phyloP scores from a whole-genome alignment of 2,113 vertebrate genomes.

The Colaptes auratus region DNA sequence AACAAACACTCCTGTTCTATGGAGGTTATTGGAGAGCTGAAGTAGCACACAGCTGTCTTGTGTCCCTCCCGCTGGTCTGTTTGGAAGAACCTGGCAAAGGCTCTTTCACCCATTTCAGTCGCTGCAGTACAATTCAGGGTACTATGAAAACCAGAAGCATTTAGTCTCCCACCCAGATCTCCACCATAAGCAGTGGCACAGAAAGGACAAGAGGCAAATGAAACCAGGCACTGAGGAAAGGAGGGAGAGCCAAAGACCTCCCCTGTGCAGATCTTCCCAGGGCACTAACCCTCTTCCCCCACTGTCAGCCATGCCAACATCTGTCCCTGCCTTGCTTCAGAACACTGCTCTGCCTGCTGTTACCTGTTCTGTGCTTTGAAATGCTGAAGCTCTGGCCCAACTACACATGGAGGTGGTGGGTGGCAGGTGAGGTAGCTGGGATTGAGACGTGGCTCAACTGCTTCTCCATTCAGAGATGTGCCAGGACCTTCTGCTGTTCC shows the following conservation, averaged over 20 bases:
- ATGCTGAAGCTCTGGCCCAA: background rate
- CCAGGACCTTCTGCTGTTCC: background rate
- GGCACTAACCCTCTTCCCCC: fast-evolving
- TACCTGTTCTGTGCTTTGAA: background rate
- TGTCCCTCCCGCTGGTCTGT: background rate
- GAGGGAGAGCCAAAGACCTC: background rate
- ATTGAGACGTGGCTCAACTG: background rate
- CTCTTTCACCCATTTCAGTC: background rate
- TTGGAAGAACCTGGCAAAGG: background rate
- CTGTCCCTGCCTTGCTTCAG: background rate
- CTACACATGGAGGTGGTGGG: background rate
- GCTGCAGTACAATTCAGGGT: background rate
- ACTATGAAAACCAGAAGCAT: background rate
- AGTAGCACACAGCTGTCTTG: background rate
- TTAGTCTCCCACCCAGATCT: background rate
- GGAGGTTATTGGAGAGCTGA: background rate
- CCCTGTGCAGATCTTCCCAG: background rate
- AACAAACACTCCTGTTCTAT: background rate
- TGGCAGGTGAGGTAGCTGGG: background rate
- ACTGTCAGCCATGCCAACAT: fast-evolving
- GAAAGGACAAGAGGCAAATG: background rate
- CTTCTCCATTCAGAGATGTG: background rate
- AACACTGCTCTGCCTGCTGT: background rate
- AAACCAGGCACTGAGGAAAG: background rate
- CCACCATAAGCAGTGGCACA: fast-evolving